These are phyloP conservation scores for Dynastes grantii DNA, from an alignment of 2,888 invertebrate genomes.

Conservation along the genomic window DNA sequence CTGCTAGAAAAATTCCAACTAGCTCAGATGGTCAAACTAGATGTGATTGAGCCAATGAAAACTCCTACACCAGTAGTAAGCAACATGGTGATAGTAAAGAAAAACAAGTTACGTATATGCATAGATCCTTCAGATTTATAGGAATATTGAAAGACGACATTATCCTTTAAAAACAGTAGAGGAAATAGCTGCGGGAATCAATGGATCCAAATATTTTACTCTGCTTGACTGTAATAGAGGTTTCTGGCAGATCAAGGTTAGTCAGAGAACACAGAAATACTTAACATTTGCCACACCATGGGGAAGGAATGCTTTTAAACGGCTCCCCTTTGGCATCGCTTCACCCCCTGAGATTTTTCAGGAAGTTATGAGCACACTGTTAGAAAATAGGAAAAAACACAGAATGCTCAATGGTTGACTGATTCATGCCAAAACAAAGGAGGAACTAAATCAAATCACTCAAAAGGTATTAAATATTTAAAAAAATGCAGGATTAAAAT, in stretches of 20 bases:
- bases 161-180: too few species aligned
- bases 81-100: too few species aligned
- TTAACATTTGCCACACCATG: conserved; percentile 50
- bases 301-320: conserved; percentile 55
- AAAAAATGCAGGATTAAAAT: not conserved
- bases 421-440: conserved; percentile 55
- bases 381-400: conserved; percentile 52
- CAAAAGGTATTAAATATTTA: conserved; percentile 45
- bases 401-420: conserved; percentile 54
- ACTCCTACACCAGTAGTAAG: too few species aligned
- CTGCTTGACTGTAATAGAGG: conserved; percentile 54
- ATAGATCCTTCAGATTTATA: too few species aligned
- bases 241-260: conserved; percentile 57
- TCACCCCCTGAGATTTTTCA: conserved; percentile 57
- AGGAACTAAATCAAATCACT: conserved; percentile 55
- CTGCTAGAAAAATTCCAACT: too few species aligned
- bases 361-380: conserved; percentile 32
- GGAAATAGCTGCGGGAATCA: too few species aligned
- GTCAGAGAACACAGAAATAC: conserved; percentile 54
- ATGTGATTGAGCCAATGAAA: too few species aligned
- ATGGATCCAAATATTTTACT: not conserved
- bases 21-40: too few species aligned
- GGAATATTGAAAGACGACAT: too few species aligned
- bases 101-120: too few species aligned
- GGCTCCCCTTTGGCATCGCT: conserved; percentile 58